These are phyloP conservation scores for Dreissena polymorpha DNA, from an alignment of 1,140 invertebrate genomes.

Conservation along the genomic window DNA sequence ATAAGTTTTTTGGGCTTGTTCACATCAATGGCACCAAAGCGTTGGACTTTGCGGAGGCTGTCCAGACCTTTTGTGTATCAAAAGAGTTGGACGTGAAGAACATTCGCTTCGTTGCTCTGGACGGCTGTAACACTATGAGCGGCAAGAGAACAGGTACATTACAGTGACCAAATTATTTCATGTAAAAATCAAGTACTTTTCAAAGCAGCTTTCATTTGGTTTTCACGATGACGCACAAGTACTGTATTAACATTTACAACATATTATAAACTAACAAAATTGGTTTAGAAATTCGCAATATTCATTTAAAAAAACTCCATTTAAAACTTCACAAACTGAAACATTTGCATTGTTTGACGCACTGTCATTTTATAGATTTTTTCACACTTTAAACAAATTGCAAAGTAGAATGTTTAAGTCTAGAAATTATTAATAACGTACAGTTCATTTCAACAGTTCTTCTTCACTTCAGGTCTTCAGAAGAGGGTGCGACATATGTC, in stretches of 20 bases:
- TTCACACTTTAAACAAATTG: neutral
- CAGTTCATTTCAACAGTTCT: neutral
- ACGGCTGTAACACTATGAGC: slow-evolving; percentile 52
- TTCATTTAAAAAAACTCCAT: neutral
- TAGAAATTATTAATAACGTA: neutral
- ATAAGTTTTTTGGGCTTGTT: slow-evolving; percentile 9
- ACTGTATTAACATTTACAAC: neutral
- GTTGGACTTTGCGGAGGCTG: neutral
- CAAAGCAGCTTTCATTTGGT: too few species aligned
- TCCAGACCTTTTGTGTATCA: neutral
- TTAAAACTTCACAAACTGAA: neutral
- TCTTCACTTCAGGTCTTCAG: slow-evolving; percentile 47
- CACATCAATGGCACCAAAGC: neutral
- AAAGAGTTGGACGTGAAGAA: slow-evolving; percentile 13
- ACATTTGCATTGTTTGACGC: neutral
- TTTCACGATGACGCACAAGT: neutral
- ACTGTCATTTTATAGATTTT: neutral
- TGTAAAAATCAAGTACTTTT: too few species aligned
- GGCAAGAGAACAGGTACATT: slow-evolving; percentile 36
- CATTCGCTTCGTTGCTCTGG: slow-evolving; percentile 35
- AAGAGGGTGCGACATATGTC: slow-evolving; percentile 32
- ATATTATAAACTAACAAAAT: neutral
- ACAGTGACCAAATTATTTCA: neutral
- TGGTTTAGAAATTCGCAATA: neutral
- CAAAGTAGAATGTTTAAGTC: neutral